A percentile compares a stretch with the other conserved stretches of the same genome.
Evolutionary conservation across 2,797 vertebrate genomes (phyloP).

Genomic region (Enteromius trimaculatus): DNA sequence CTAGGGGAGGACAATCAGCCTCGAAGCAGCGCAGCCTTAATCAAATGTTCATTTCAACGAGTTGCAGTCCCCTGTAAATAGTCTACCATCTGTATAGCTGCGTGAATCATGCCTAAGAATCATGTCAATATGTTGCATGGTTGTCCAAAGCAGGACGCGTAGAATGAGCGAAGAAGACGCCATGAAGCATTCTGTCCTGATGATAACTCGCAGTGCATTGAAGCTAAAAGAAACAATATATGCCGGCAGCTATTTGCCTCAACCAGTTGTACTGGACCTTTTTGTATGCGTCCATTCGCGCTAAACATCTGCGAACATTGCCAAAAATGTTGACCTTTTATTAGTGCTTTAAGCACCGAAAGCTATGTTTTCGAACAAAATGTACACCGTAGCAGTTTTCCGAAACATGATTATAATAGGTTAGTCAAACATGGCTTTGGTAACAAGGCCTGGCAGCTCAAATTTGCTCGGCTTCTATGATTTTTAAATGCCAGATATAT

Average conservation of each 20-base stretch:
- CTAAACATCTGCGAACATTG: constrained; percentile 66
- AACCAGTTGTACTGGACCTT: constrained; percentile 65
- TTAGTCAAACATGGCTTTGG: constrained; percentile 60
- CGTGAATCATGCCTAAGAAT: constrained; percentile 47
- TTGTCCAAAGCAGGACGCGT: constrained; percentile 39
- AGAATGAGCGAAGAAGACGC: constrained; percentile 33
- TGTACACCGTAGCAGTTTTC: constrained; percentile 65
- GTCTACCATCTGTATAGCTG: constrained; percentile 83
- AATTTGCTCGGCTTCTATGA: constrained; percentile 70
- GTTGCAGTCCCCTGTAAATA: constrained; percentile 87
- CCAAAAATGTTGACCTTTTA: constrained; percentile 75
- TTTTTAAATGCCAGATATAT: constrained; percentile 72
- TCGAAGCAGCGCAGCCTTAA: constrained; percentile 82
- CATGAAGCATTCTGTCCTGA: constrained; percentile 50
- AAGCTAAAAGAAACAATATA: constrained; percentile 73
- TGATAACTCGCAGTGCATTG: constrained; percentile 59
- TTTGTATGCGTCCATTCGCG: constrained; percentile 63
- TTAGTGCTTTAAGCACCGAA: constrained; percentile 58
- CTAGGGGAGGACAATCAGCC: constrained; percentile 57
- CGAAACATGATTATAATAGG: constrained; percentile 53
- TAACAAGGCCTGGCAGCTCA: constrained; percentile 71
- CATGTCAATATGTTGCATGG: constrained; percentile 45
- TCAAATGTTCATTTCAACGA: constrained; percentile 77
- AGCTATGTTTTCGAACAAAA: constrained; percentile 55
- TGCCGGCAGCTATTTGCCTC: constrained; percentile 71